Base-by-base conservation (phyloP, 2,888 invertebrate species). In the Heterodera filipjevi region DNA sequence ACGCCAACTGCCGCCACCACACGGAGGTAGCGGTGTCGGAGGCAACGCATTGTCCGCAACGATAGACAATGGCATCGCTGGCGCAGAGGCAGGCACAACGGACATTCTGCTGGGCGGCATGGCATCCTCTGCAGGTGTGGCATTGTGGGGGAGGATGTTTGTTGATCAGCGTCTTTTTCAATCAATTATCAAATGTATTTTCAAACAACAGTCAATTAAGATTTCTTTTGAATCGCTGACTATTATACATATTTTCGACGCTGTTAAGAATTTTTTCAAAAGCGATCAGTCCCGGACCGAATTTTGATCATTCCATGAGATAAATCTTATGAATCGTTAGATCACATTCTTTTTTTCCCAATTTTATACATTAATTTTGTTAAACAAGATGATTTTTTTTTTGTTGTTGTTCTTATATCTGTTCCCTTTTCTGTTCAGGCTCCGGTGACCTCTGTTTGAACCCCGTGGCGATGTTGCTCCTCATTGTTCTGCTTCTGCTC, bases 401-500 rank as follows among this genome's bases (percentile, higher is more conserved):
- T 10, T 27, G 0, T 59, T n/a, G 6, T 5, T 53, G 6, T 53
- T 53, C 53, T 19, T 6, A 22, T 53, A 6, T 53, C 6, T 6
- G 6, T 0, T 22, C n/a, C 16, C 22, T 53, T 14, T 53, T 53
- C 6, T 53, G 27, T 59, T 59, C n/a, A 59, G 59, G 27, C 22
- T 68, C 68, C 3, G 68, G 68, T 32, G 79, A 79, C 2, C 72
- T 71, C 22, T 81, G 81, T 66, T 32, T 81, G 59, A 81, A 81
- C 46, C 77, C 81, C 0, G 81, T 44, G n/a, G 59, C 82, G 16
- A n/a, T 81, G n/a, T 68, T 81, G 44, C 33, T 76, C 0, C 32
- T 73, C 30, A 14, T 82, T 27, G n/a, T 70, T 22, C 53, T 82
- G 33, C 68, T 83, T 19, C 19, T 82, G 33, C 44, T 82, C 53